These are phyloP conservation scores for Syngnathus scovelli DNA, from an alignment of 2,113 vertebrate genomes.

Conservation along the genomic window DNA sequence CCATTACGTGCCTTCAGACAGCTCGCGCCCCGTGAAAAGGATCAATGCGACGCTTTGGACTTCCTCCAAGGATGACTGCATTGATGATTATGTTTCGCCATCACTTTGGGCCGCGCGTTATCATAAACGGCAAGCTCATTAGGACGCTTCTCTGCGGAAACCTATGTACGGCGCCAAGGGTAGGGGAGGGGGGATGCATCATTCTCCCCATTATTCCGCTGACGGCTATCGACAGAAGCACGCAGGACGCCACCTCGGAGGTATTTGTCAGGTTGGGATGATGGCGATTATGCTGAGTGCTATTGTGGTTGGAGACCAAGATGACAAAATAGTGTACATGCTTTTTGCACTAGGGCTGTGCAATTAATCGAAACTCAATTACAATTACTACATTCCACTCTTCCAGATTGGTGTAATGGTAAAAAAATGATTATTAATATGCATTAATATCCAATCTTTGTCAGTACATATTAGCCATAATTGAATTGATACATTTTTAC, in stretches of 20 bases:
- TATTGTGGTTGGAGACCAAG: background rate
- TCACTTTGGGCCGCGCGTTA: conserved; percentile 1
- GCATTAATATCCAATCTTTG: too few relatives aligned
- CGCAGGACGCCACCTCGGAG: background rate
- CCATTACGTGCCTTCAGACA: conserved; percentile 3
- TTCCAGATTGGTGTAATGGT: too few relatives aligned
- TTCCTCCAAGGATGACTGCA: conserved; percentile 7
- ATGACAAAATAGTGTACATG: too few relatives aligned
- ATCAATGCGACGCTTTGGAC: conserved; percentile 6
- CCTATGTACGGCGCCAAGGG: background rate
- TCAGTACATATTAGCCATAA: too few relatives aligned
- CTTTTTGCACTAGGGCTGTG: too few relatives aligned
- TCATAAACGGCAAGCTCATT: conserved; percentile 11
- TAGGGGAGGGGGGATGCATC: background rate
- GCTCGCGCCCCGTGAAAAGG: background rate
- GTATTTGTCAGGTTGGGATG: background rate
- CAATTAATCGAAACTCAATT: too few relatives aligned
- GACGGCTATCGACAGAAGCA: background rate
- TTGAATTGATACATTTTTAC: too few relatives aligned
- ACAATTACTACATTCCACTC: too few relatives aligned
- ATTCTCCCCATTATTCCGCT: background rate
- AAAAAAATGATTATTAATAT: too few relatives aligned
- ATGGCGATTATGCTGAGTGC: background rate
- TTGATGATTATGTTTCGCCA: conserved; percentile 4
- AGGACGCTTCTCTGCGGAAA: conserved; percentile 1